A percentile compares a stretch with the other conserved stretches of the same genome.
phyloP scores from a whole-genome alignment of 2,113 vertebrate species.

The Xerus inauris region DNA sequence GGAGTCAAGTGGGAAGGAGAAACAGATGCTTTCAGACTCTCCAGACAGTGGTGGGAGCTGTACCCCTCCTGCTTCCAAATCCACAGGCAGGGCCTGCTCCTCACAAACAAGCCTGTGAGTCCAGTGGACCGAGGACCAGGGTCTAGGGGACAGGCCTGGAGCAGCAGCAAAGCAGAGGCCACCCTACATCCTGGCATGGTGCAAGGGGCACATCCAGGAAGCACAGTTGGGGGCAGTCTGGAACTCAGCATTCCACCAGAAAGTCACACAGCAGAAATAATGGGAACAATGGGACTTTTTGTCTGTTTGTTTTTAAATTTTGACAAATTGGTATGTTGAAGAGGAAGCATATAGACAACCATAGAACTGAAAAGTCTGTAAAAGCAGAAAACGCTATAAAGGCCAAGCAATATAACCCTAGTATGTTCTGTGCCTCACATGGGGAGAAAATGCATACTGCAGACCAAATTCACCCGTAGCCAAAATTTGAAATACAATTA shows the following conservation, averaged over 20 bases:
- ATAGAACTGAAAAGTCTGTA: background rate
- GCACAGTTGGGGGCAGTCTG: fast-evolving
- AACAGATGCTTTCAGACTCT: background rate
- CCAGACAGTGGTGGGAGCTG: fast-evolving
- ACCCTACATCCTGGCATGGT: fast-evolving
- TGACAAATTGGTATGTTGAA: background rate
- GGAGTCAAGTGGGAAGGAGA: background rate
- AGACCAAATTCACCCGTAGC: background rate
- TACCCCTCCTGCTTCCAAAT: fast-evolving
- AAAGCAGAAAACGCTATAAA: background rate
- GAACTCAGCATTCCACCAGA: fast-evolving
- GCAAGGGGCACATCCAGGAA: fast-evolving
- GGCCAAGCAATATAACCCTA: no score
- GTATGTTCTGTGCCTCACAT: no score
- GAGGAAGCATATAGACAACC: background rate
- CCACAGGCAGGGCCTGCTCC: fast-evolving
- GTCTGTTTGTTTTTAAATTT: background rate
- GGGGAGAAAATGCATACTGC: background rate
- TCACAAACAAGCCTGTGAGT: fast-evolving
- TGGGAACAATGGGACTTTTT: no score
- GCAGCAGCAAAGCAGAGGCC: no score
- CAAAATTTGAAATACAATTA: background rate
- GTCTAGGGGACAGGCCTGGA: background rate
- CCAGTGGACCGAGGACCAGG: background rate
- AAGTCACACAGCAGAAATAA: background rate